A percentile compares a stretch with the other conserved stretches of the same genome.
Evolutionary conservation across 2,888 invertebrate species (phyloP).

Genomic region (Orthosia incerta): DNA sequence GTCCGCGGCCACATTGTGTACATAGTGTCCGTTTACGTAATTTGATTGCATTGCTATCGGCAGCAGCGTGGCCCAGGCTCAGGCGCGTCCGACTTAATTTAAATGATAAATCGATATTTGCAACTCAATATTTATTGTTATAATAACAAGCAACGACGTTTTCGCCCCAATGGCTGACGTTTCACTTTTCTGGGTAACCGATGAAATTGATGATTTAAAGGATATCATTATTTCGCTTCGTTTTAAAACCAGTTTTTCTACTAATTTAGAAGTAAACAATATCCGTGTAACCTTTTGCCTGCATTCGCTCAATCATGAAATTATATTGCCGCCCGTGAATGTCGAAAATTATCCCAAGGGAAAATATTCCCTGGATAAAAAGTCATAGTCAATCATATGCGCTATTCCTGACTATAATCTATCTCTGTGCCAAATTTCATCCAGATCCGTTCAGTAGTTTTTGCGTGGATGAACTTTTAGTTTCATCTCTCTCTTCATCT

Average conservation of each 20-base stretch:
- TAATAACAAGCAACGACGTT: neutral
- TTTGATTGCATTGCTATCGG: constrained; percentile 41
- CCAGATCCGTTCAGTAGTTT: no score
- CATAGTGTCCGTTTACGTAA: constrained; percentile 23
- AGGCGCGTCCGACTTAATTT: constrained; percentile 4
- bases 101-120: constrained; percentile 29
- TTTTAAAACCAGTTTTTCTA: neutral
- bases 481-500: no score
- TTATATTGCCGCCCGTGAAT: neutral
- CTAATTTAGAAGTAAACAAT: neutral
- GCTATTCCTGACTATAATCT: no score
- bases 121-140: constrained; percentile 10
- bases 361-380: no score
- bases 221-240: neutral
- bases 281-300: neutral
- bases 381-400: no score
- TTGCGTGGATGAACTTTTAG: no score
- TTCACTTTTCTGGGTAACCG: neutral
- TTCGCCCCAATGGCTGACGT: neutral
- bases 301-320: neutral
- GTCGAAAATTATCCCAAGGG: no score
- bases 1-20: constrained; percentile 2
- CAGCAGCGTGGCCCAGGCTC: constrained; percentile 1
- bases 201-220: neutral
- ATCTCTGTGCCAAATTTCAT: no score